A percentile compares a stretch with the other conserved stretches of the same genome.
phyloP scores from a whole-genome alignment of 2,113 vertebrate genomes.

The Zosterops borbonicus region DNA sequence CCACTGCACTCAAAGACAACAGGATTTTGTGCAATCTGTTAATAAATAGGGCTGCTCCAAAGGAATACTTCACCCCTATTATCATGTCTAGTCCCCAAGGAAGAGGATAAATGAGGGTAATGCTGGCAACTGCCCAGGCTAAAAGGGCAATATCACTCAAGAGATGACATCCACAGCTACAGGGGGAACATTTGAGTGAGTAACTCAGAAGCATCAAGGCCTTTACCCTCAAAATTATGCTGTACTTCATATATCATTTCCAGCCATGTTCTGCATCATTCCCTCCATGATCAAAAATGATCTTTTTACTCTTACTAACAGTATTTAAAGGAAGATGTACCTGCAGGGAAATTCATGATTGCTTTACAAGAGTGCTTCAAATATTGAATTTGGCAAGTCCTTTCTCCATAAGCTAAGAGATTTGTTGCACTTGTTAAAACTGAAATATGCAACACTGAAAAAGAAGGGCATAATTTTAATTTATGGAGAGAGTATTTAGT shows the following conservation, averaged over 20 bases:
- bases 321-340: constrained; percentile 33
- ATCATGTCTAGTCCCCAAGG: background rate
- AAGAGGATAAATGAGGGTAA: background rate
- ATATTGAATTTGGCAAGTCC: constrained; percentile 15
- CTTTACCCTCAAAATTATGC: constrained; percentile 15
- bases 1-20: background rate
- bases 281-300: constrained; percentile 23
- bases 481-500: constrained; percentile 5
- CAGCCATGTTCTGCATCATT: background rate
- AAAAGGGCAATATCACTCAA: background rate
- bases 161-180: background rate
- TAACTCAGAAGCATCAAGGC: background rate
- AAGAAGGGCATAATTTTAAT: constrained; percentile 32
- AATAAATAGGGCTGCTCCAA: background rate
- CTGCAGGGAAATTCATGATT: constrained; percentile 44
- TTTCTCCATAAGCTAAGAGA: constrained; percentile 27
- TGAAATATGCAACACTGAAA: background rate
- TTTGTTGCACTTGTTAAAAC: background rate
- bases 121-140: background rate
- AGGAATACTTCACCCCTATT: background rate
- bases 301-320: constrained; percentile 46
- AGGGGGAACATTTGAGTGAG: background rate
- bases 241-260: background rate
- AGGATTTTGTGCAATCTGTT: background rate
- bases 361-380: background rate